A percentile compares a stretch with the other conserved stretches of the same genome.
phyloP scores from a whole-genome alignment of 2,888 invertebrate species.

The Diploptera punctata region DNA sequence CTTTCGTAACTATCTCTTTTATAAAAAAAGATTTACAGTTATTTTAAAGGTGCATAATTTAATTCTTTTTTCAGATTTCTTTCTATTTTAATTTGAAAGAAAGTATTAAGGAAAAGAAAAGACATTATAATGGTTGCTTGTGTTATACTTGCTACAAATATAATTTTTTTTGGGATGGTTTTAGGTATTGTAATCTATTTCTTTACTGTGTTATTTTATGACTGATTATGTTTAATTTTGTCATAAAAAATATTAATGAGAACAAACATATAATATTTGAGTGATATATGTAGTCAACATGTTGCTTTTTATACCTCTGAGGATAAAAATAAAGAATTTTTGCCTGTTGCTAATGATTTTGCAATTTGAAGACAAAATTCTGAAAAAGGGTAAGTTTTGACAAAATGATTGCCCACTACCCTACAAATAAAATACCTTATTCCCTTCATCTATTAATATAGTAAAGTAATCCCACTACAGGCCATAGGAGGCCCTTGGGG shows the following conservation, averaged over 20 bases:
- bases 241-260: conserved; percentile 26
- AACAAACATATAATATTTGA: conserved; percentile 37
- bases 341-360: conserved; percentile 37
- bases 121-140: conserved; percentile 11
- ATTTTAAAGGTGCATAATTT: background rate
- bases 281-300: conserved; percentile 43
- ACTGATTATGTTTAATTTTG: conserved; percentile 16
- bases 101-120: background rate
- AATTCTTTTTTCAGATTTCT: background rate
- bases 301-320: conserved; percentile 44
- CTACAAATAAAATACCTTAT: no score
- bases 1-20: background rate
- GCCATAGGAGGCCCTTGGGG: no score
- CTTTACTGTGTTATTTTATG: conserved; percentile 11
- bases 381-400: no score
- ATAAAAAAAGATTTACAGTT: background rate
- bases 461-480: no score
- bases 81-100: background rate
- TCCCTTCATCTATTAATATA: no score
- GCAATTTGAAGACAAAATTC: no score
- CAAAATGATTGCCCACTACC: no score
- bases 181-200: conserved; percentile 27
- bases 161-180: conserved; percentile 7
- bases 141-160: background rate
- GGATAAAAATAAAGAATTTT: conserved; percentile 40